Percentiles rank a stretch among this genome's conserved stretches.
phyloP scores from a whole-genome alignment of 2,113 vertebrate species.

The Philantomba maxwellii region DNA sequence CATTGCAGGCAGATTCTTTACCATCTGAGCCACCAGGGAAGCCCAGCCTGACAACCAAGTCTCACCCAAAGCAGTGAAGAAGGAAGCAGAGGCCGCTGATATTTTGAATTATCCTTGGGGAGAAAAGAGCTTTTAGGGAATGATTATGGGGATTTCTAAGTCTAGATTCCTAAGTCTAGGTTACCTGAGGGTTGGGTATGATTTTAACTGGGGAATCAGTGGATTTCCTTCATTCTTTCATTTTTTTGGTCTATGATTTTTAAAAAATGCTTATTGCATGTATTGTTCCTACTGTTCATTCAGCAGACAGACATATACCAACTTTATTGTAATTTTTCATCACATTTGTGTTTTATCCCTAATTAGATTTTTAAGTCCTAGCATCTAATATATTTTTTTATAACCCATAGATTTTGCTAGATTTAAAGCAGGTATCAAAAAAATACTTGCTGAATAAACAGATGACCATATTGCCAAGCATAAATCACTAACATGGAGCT shows the following conservation, averaged over 20 bases:
- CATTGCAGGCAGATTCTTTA: neutral
- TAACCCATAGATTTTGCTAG: neutral
- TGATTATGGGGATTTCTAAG: neutral
- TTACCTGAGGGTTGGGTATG: neutral
- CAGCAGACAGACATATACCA: neutral
- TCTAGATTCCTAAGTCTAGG: neutral
- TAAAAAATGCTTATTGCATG: neutral
- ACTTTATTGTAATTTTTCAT: conserved; percentile 30
- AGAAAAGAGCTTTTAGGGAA: neutral
- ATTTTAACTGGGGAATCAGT: neutral
- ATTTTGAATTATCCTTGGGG: neutral
- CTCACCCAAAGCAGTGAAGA: neutral
- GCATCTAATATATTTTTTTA: neutral
- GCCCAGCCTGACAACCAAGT: neutral
- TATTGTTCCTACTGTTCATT: neutral
- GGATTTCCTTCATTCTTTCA: neutral
- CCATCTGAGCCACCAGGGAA: neutral
- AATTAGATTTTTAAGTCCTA: neutral
- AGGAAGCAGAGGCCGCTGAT: neutral
- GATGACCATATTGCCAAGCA: neutral
- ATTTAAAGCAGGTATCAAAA: neutral
- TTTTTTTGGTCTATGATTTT: neutral
- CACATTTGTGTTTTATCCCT: neutral
- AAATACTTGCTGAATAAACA: neutral
- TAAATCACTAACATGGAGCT: neutral